Evolutionary conservation across 2,888 invertebrate species (phyloP).

Genomic region (Drosophila diplacantha): DNA sequence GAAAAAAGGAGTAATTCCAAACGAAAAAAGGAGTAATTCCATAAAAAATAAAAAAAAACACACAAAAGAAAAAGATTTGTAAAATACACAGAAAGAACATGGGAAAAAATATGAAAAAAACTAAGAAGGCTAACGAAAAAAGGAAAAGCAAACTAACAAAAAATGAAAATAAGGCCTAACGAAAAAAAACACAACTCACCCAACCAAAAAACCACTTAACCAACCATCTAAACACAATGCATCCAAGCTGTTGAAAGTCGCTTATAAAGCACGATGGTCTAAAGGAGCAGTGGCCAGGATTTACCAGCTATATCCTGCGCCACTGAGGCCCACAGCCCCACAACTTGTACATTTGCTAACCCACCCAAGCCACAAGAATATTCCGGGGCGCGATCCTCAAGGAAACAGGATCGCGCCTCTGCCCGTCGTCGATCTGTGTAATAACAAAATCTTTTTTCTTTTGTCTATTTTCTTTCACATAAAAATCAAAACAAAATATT

Average conservation of each 20-base stretch:
- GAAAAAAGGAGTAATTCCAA: constrained; percentile 45
- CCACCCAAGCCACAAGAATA: constrained; percentile 34
- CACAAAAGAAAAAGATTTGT: constrained; percentile 23
- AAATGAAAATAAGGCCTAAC: constrained; percentile 16
- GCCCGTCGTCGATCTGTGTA: constrained; percentile 66
- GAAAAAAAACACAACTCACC: constrained; percentile 36
- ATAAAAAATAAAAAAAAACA: constrained; percentile 22
- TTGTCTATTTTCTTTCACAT: constrained; percentile 74
- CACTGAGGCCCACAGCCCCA: constrained; percentile 28
- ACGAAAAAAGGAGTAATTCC: constrained; percentile 36
- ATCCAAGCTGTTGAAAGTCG: constrained; percentile 32
- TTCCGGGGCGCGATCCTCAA: constrained; percentile 30
- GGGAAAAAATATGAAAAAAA: constrained; percentile 22
- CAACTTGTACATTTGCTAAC: constrained; percentile 52
- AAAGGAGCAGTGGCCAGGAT: constrained; percentile 18
- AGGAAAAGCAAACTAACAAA: constrained; percentile 30
- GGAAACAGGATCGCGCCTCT: constrained; percentile 40
- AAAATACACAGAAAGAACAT: constrained; percentile 37
- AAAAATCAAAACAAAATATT: constrained; percentile 51
- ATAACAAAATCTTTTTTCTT: constrained; percentile 73
- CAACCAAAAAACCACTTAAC: constrained; percentile 18
- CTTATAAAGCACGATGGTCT: constrained; percentile 19
- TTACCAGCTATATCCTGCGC: constrained; percentile 34
- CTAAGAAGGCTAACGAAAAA: constrained; percentile 35
- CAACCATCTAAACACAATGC: constrained; percentile 31